phyloP scores from a whole-genome alignment of 2,113 vertebrate genomes.

The Tor tambroides region DNA sequence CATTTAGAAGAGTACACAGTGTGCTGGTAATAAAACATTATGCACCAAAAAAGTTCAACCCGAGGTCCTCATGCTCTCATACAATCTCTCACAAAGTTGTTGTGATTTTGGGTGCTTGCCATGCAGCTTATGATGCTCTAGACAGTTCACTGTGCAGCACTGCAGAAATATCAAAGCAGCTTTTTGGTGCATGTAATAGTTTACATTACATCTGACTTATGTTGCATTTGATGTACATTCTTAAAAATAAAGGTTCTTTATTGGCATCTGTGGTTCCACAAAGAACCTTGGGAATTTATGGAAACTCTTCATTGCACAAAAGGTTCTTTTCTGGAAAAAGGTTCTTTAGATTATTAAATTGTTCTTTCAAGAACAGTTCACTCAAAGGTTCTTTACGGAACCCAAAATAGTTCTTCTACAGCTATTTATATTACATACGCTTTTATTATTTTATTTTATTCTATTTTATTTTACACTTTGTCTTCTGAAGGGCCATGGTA shows the following conservation, averaged over 20 bases:
- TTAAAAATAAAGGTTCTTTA: not conserved
- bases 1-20: not conserved
- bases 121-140: conserved; percentile 2
- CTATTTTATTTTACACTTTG: no score
- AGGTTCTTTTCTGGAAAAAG: not conserved
- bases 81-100: conserved; percentile 3
- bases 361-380: not conserved
- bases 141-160: not conserved
- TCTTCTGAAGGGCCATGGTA: no score
- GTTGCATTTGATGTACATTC: no score
- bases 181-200: not conserved
- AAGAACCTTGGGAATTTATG: not conserved
- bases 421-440: no score
- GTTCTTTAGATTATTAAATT: not conserved
- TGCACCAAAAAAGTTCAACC: not conserved
- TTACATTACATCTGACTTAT: not conserved
- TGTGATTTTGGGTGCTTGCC: not conserved
- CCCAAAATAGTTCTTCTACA: not conserved
- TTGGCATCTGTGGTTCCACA: not conserved
- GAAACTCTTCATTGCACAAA: not conserved
- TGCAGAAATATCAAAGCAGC: not conserved
- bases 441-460: no score
- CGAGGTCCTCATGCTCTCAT: not conserved
- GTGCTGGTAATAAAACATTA: conserved; percentile 19
- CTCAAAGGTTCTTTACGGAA: not conserved